Conservation (phyloP, 2,888 invertebrate genomes). For the Pristionchus exspectatus region DNA sequence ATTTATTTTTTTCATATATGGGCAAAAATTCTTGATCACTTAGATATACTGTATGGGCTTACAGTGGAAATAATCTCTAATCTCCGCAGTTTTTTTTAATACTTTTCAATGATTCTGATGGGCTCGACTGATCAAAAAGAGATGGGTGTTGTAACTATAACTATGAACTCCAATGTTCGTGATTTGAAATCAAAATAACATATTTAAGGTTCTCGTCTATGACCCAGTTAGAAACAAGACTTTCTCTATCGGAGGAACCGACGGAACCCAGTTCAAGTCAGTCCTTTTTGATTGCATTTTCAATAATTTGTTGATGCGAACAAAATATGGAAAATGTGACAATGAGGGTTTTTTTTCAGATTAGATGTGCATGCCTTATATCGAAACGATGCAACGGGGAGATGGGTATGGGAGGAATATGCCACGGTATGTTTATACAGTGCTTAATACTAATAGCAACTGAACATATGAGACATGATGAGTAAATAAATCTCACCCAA, state of each 20-base stretch:
- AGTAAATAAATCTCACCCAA: not conserved
- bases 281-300: not conserved
- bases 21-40: too few relatives aligned
- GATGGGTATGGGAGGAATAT: conserved; percentile 19
- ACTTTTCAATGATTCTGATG: too few relatives aligned
- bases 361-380: conserved; percentile 33
- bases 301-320: not conserved
- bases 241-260: conserved; percentile 49
- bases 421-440: not conserved
- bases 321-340: not conserved
- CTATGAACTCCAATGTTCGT: not conserved
- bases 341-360: not conserved
- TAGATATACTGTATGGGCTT: too few relatives aligned
- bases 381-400: not conserved
- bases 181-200: not conserved
- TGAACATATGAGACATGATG: too few relatives aligned
- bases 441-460: too few relatives aligned
- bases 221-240: not conserved
- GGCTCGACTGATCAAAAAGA: too few relatives aligned
- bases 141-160: not conserved
- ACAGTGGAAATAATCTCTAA: too few relatives aligned
- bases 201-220: conserved; percentile 26
- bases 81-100: too few relatives aligned
- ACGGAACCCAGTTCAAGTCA: conserved; percentile 40
- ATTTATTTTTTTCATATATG: too few relatives aligned